Evolutionary conservation across 2,113 vertebrate species (phyloP), one percentile per base, ranked within the genome.

Genomic region (Odobenus rosmarus): DNA sequence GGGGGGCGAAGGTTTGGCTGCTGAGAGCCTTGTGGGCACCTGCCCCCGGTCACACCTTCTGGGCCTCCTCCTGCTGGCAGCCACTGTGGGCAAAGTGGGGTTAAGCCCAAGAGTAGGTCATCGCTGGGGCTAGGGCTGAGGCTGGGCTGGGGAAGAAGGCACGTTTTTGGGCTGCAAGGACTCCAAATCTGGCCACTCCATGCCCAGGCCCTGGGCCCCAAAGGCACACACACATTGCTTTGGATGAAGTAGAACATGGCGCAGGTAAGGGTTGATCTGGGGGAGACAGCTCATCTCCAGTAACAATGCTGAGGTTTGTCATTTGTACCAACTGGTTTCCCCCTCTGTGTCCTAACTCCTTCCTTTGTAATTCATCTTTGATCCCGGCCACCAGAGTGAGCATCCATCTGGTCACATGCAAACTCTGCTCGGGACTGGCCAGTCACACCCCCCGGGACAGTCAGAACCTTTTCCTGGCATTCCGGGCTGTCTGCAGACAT

Each of bases 171-270:
- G 42, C 26, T 39, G 82, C 23, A 13, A 31, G 53, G 71, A 51
- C 28, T 62, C 42, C 14, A 3, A 51, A 13, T 14, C 51, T 26
- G 59, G 2, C 26, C 74, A 39, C 12, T 72, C 12, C 23, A 1
- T 0, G 12, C 24, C 31, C 84, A 46, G 23, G 26, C 39, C 33
- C 69, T 36, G 69, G 2, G 18, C 28, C 51, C 36, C 67, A 4
- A 49, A 7, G 5, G 16, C 13, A 26, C 3, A 2, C 23, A 7
- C 31, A 71, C 31, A 0, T 6, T 23, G 86, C 64, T 72, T 88
- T 33, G 19, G 28, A 59, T 13, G n/a, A 72, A 28, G 14, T 1
- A 4, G 82, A 83, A 51, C 8, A 1, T 0, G 0, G 31, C 21
- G 31, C 24, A 15, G 55, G 42, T 42, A 2, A 39, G 24, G 72